Evolutionary conservation across 1,140 invertebrate species (phyloP).

Genomic region (Psix sp.): DNA sequence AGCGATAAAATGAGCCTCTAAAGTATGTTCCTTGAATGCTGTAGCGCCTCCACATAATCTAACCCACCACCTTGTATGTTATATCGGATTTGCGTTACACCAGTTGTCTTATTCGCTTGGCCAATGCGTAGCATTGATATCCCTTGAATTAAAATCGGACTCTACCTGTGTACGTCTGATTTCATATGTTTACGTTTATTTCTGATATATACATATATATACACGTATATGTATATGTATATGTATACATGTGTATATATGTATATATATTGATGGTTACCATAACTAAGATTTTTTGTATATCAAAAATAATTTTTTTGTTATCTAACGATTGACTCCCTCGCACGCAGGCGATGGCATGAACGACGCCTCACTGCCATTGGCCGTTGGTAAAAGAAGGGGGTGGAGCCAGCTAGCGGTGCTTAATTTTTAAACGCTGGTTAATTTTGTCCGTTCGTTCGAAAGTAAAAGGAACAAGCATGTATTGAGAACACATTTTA

Average conservation of each 20-base stretch:
- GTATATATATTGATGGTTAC: too few relatives aligned
- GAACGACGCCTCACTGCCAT: constrained; percentile 71
- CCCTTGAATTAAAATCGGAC: constrained; percentile 42
- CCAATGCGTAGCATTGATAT: constrained; percentile 71
- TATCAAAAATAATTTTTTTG: constrained; percentile 30
- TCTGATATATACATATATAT: constrained; percentile 12
- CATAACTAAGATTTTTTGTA: too few relatives aligned
- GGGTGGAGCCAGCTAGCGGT: constrained; percentile 77
- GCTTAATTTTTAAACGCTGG: constrained; percentile 70
- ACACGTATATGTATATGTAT: too few relatives aligned
- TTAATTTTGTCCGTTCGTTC: constrained; percentile 69
- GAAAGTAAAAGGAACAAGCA: constrained; percentile 58
- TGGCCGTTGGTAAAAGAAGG: constrained; percentile 76
- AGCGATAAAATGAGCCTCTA: constrained; percentile 18
- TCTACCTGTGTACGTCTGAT: constrained; percentile 39
- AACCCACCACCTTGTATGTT: constrained; percentile 65
- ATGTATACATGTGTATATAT: too few relatives aligned
- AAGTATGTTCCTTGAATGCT: constrained; percentile 63
- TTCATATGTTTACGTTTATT: constrained; percentile 37
- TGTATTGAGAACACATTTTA: constrained; percentile 45
- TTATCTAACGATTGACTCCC: constrained; percentile 50
- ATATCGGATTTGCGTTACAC: constrained; percentile 55
- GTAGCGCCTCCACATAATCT: constrained; percentile 67
- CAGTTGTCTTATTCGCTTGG: constrained; percentile 67
- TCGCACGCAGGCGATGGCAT: constrained; percentile 45